Percentiles rank a stretch among this genome's conserved stretches.
Conservation (phyloP, 2,888 invertebrate species). For the Noctua comes region DNA sequence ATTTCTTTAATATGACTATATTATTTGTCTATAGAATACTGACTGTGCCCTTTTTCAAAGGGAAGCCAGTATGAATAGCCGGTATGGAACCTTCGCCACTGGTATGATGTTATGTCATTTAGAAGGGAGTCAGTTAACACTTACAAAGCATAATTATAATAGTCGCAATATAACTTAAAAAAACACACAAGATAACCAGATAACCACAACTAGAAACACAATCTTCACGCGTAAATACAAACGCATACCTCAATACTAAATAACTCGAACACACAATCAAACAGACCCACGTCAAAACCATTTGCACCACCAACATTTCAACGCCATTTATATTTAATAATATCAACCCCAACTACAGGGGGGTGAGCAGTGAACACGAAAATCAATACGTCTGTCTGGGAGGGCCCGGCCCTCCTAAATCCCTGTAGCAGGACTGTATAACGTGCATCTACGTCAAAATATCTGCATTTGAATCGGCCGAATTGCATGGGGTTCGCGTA, state of each 20-base stretch:
- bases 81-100: too few relatives aligned
- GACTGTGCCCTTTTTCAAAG: too few relatives aligned
- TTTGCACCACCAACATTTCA: conserved; percentile 75
- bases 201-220: background rate
- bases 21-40: too few relatives aligned
- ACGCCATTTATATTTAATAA: conserved; percentile 87
- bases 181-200: background rate
- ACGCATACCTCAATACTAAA: conserved; percentile 15
- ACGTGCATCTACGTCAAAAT: conserved; percentile 72
- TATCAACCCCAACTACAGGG: conserved; percentile 77
- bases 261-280: conserved; percentile 28
- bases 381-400: conserved; percentile 87
- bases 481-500: conserved; percentile 64
- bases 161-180: background rate
- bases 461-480: conserved; percentile 78
- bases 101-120: background rate
- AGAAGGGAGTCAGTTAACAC: background rate
- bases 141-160: background rate
- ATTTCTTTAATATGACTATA: too few relatives aligned
- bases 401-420: conserved; percentile 80
- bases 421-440: conserved; percentile 57
- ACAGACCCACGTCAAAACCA: conserved; percentile 58
- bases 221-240: background rate
- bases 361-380: conserved; percentile 78
- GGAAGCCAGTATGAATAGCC: too few relatives aligned